Evolutionary conservation across 2,888 invertebrate species (phyloP).

Genomic region (Actias luna): DNA sequence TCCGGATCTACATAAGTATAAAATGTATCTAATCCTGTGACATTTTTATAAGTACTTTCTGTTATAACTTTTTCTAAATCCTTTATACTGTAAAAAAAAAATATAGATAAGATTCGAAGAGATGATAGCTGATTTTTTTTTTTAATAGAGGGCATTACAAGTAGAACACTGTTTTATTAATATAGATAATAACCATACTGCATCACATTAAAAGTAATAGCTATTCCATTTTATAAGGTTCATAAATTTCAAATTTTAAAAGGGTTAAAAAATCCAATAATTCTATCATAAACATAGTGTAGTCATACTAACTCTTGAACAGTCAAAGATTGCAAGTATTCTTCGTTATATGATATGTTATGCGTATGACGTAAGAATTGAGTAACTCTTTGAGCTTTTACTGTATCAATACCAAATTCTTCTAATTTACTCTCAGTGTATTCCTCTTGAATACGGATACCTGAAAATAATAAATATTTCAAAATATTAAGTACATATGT

Average conservation of each 20-base stretch:
- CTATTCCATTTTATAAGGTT: too few species aligned
- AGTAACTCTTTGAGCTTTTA: not conserved
- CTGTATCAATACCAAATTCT: slow-evolving; percentile 9
- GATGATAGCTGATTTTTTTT: too few species aligned
- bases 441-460: slow-evolving; percentile 15
- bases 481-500: too few species aligned
- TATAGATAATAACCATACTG: too few species aligned
- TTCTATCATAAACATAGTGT: too few species aligned
- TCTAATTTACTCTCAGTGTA: not conserved
- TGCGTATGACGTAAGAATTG: slow-evolving; percentile 1
- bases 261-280: too few species aligned
- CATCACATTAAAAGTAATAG: too few species aligned
- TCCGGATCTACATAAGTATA: slow-evolving; percentile 42
- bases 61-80: slow-evolving; percentile 29
- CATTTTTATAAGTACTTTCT: slow-evolving; percentile 22
- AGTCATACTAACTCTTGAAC: slow-evolving; percentile 11
- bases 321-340: slow-evolving; percentile 8
- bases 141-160: too few species aligned
- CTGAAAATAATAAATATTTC: slow-evolving; percentile 4
- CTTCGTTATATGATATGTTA: slow-evolving; percentile 5
- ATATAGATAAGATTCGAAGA: too few species aligned
- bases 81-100: slow-evolving; percentile 28
- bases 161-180: too few species aligned
- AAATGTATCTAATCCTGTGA: slow-evolving; percentile 39
- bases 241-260: too few species aligned